phyloP scores from a whole-genome alignment of 2,888 invertebrate species.

The Drosophila quasianomalipes region DNA sequence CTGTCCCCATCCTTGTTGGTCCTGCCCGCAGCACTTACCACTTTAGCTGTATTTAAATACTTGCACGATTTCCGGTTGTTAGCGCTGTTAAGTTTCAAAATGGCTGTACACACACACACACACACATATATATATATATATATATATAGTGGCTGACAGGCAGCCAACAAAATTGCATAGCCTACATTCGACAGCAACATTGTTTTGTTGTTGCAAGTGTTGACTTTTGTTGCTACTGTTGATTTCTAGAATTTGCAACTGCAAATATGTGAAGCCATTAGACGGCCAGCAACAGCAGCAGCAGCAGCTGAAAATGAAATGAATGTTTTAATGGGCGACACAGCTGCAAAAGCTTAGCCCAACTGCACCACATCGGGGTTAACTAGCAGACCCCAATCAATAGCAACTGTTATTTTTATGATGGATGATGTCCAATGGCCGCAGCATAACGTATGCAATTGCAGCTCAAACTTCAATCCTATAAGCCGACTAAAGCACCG shows the following conservation, averaged over 20 bases:
- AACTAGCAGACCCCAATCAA: slow-evolving; percentile 1
- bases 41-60: slow-evolving; percentile 76
- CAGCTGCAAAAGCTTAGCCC: background rate
- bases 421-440: slow-evolving; percentile 18
- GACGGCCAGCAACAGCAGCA: slow-evolving; percentile 16
- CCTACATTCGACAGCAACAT: slow-evolving; percentile 53
- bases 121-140: slow-evolving; percentile 10
- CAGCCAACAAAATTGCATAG: slow-evolving; percentile 47
- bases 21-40: slow-evolving; percentile 59
- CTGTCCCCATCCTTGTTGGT: background rate
- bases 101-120: slow-evolving; percentile 59
- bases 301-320: slow-evolving; percentile 29
- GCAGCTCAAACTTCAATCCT: slow-evolving; percentile 2
- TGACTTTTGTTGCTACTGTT: slow-evolving; percentile 22
- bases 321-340: slow-evolving; percentile 23
- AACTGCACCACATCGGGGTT: slow-evolving; percentile 8
- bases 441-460: background rate
- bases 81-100: slow-evolving; percentile 71
- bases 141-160: background rate
- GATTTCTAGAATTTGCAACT: slow-evolving; percentile 21
- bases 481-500: background rate
- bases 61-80: slow-evolving; percentile 81
- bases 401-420: slow-evolving; percentile 24
- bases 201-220: slow-evolving; percentile 13
- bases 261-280: slow-evolving; percentile 30